Base-by-base conservation (phyloP, 2,113 vertebrate species). In the Microtus montanus region DNA sequence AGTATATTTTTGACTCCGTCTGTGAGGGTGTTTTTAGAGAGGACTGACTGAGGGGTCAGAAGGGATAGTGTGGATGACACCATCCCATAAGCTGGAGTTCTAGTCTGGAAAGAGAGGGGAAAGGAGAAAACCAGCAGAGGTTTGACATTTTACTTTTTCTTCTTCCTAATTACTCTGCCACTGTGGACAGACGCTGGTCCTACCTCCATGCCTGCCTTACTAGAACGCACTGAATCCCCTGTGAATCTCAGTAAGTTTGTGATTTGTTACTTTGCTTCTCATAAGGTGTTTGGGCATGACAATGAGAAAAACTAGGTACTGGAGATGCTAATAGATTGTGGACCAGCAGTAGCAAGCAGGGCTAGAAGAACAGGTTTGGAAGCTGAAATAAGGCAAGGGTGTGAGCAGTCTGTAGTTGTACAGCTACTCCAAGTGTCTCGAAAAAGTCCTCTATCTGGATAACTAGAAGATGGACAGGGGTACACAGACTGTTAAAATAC, bases 371-470 rank as follows among this genome's bases (percentile, higher is more conserved):
- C 24, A 66, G 66, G 11, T 64, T n/a, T 35, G 52, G 80, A 64
- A 89, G 47, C 44, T 26, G 58, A 28, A 66, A 14, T 74, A 82
- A 90, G 20, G 5, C 8, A 1, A 30, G 47, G 47, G 2, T 28
- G 7, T 3, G 20, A 79, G 47, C 11, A n/a, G 30, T 20, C 1
- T 15, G 38, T 35, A 91, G 14, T 3, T 30, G 33, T 0, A 2
- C 3, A 38, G 14, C 30, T 20, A 41, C 35, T 35, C 26, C 6
- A 13, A 61, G 3, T 35, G 44, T 5, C 20, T 68, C 80, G 19
- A 74, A 30, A 74, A 33, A 66, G n/a, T 47, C 61, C 13, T 66
- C 30, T 2, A 1, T n/a, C 11, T 88, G 54, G 33, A 41, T 1
- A 78, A 13, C 54, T 63, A 22, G 5, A 41, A 3, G 22, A 84